These are phyloP conservation scores for Pollenia griseotomentosa DNA, from an alignment of 2,888 invertebrate genomes.

Conservation along the genomic window DNA sequence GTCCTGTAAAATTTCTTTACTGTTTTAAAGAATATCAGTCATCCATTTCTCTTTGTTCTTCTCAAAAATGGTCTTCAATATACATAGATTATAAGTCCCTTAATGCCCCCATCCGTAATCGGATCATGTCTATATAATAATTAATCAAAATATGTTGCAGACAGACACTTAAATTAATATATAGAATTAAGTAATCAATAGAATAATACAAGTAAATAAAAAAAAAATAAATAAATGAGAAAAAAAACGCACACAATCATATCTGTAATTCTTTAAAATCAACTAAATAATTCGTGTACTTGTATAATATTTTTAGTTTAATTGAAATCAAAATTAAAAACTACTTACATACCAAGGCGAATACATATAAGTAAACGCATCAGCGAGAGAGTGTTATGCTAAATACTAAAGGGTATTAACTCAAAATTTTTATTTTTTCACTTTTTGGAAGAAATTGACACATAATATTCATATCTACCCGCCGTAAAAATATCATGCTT, in stretches of 20 bases:
- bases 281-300: background rate
- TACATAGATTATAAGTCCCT: background rate
- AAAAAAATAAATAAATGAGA: background rate
- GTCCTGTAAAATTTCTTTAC: too few species aligned
- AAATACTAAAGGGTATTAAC: too few species aligned
- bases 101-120: background rate
- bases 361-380: too few species aligned
- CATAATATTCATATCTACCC: too few species aligned
- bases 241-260: constrained; percentile 64
- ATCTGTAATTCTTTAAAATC: constrained; percentile 1
- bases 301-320: constrained; percentile 24
- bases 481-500: too few species aligned
- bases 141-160: constrained; percentile 4
- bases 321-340: background rate
- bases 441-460: too few species aligned
- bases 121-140: background rate
- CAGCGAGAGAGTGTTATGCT: too few species aligned
- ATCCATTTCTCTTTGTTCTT: background rate
- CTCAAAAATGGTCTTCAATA: background rate
- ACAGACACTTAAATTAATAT: background rate
- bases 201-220: constrained; percentile 19
- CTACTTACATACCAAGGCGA: too few species aligned
- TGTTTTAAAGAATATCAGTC: background rate
- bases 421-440: too few species aligned
- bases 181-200: background rate